Evolutionary conservation across 2,113 vertebrate genomes (phyloP).

Genomic region (Ovibos moschatus): DNA sequence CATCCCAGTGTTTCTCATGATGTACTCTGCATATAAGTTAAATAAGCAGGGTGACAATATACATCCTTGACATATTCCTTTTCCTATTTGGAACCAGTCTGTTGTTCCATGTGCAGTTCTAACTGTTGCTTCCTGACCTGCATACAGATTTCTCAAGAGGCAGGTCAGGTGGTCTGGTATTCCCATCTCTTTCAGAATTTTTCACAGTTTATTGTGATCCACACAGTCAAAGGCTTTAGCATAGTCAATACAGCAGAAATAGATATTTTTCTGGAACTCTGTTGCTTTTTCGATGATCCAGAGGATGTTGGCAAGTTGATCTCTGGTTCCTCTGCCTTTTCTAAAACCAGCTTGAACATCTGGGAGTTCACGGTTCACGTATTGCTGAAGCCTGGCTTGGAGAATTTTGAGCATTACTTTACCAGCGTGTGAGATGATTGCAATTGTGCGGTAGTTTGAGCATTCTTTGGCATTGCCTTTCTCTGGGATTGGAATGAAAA

Average conservation of each 20-base stretch:
- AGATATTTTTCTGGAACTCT: neutral
- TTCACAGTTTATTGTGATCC: neutral
- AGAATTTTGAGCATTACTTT: neutral
- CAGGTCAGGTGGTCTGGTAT: neutral
- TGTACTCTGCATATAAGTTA: neutral
- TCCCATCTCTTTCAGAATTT: neutral
- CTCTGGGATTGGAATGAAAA: neutral
- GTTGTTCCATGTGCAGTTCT: neutral
- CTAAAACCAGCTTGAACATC: neutral
- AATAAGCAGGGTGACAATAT: neutral
- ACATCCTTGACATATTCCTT: neutral
- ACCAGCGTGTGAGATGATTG: fast-evolving
- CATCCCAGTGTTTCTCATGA: neutral
- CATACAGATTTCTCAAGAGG: neutral
- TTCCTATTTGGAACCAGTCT: neutral
- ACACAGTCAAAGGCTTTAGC: neutral
- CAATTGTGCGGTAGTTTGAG: neutral
- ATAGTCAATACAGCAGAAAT: neutral
- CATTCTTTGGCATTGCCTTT: neutral
- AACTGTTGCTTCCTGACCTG: neutral
- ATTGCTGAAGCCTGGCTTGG: neutral
- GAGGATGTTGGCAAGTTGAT: neutral
- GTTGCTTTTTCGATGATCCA: neutral
- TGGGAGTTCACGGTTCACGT: fast-evolving
- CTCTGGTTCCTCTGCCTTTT: neutral